Base-by-base conservation (phyloP, 2,797 vertebrate species). In the Leptatherina wallacei region DNA sequence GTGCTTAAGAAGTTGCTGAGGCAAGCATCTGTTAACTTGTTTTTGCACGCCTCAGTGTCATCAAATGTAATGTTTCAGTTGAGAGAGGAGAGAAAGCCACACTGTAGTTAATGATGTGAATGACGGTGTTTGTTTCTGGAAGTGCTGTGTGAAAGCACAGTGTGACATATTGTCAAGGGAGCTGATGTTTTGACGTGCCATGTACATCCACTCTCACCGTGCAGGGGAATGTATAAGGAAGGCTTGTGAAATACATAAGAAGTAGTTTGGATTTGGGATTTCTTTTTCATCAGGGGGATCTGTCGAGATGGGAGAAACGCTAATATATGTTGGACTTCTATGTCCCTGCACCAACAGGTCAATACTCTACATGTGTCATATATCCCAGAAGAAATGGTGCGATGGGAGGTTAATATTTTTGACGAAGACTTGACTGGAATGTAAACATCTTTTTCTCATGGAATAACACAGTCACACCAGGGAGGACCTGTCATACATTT, bases 1-100 rank as follows among this genome's bases (percentile, higher is more conserved):
- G 66, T 80, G 52, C 78, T 24, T 3, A 36, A 66, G 66, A 78
- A 77, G 62, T 61, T 86, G 89, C 84, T 85, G 88, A 89, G 75
- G 59, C 78, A 71, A 40, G 78, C 78, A 12, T 35, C 33, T 83
- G 71, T 66, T 35, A 44, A 30, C 73, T 81, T 76, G 54, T 84
- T 79, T 60, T 54, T 29, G 44, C 27, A 9, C 40, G 3, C 14
- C 32, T 75, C 59, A 49, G 5, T 80, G 83, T 80, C 47, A 57
- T 52, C 72, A 67, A 80, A 74, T 62, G 49, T 65, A 63, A 59
- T 40, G 6, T 76, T 81, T 60, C 76, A 77, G 60, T 49, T 42
- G 64, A 83, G 49, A 66, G 73, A 13, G 56, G 69, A 64, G 8
- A 8, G 20, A 55, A 30, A 51, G 29, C 7, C 22, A 57, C 58